These are phyloP conservation scores for Cryptoprocta ferox DNA, from an alignment of 2,797 vertebrate genomes.

Conservation along the genomic window DNA sequence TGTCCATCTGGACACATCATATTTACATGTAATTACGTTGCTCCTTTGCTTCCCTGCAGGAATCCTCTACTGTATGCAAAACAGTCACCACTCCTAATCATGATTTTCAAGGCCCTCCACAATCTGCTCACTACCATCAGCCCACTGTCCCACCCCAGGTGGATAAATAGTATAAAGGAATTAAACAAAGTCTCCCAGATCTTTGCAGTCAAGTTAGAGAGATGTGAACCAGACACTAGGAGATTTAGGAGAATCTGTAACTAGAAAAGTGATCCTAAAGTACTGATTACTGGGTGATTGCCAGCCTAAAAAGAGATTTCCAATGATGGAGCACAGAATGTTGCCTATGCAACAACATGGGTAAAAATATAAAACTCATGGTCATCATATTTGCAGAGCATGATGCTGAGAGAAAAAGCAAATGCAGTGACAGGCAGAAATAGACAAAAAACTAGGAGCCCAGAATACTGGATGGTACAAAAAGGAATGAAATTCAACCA, in stretches of 20 bases:
- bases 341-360: not conserved
- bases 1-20: too few relatives aligned
- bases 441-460: not conserved
- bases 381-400: not conserved
- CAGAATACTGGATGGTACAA: not conserved
- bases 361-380: not conserved
- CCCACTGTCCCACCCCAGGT: not conserved
- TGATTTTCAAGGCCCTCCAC: not conserved
- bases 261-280: not conserved
- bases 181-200: not conserved
- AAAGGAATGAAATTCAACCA: constrained; percentile 19
- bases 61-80: not conserved
- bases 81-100: not conserved
- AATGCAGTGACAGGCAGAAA: not conserved
- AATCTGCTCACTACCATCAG: not conserved
- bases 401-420: constrained; percentile 1
- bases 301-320: not conserved
- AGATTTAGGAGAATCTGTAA: not conserved
- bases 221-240: not conserved
- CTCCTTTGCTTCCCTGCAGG: not conserved
- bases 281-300: not conserved
- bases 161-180: not conserved
- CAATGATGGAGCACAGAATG: not conserved
- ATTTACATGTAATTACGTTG: not conserved
- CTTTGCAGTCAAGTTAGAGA: not conserved